Base-by-base conservation (phyloP, 2,797 vertebrate species). In the Thaleichthys pacificus region DNA sequence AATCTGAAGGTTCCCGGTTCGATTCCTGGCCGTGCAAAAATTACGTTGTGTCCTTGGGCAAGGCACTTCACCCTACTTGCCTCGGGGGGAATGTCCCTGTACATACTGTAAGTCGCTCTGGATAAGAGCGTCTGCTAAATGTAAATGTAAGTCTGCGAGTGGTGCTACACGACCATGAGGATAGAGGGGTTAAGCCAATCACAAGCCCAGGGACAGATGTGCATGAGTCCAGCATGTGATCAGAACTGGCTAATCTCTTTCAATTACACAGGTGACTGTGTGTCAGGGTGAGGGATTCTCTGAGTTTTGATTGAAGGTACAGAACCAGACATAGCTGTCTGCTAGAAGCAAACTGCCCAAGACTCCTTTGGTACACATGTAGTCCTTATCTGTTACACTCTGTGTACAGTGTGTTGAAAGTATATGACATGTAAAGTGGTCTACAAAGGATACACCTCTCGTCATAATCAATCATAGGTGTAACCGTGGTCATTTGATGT, bases 321-420 rank as follows among this genome's bases (percentile, higher is more conserved):
- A 71, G 68, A 61, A 60, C 35, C 61, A 80, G 58, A 66, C 28
- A 1, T 63, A 12, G 0, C 57, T 54, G 35, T 32, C 61, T 5
- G 11, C 51, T 47, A 24, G 78, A 47, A 6, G 62, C 77, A 83
- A 80, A 84, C 67, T 80, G 19, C 68, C 19, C 22, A 2, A 30
- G 19, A 49, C 69, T 54, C 69, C 69, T 63, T 71, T 32, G 17
- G 69, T 71, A 64, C 61, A 64, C 28, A 67, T 4, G 4, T 24
- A 24, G 11, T 26, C 22, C 24, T 63, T 35, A 63, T 35, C 61
- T 63, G 22, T 22, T 22, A 26, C 21, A 26, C 21, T 58, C 8
- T 22, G 24, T 61, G 58, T 22, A 15, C 21, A 22, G 11, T 61
- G 21, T 61, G 58, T 22, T 2, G 19, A 22, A 24, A 58, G 15